Evolutionary conservation across 2,113 vertebrate species (phyloP).

Genomic region (Callaeas wilsoni): DNA sequence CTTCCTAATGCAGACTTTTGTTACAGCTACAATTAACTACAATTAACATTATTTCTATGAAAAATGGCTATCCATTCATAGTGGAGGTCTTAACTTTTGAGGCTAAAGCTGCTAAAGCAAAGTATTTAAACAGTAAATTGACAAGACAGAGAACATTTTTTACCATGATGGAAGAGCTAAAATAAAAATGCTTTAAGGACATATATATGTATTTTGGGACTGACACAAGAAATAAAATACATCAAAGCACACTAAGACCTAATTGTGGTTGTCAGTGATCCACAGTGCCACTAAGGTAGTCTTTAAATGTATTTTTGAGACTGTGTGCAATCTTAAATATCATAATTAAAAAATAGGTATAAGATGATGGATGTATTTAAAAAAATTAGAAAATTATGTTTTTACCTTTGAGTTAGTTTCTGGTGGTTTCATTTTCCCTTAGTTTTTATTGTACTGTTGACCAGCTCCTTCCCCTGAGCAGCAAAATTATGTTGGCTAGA

Average conservation of each 20-base stretch:
- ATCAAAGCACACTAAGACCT: background rate
- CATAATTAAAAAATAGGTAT: background rate
- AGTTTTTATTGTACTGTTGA: background rate
- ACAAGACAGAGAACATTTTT: background rate
- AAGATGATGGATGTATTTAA: background rate
- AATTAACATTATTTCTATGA: conserved; percentile 5
- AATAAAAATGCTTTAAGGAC: background rate
- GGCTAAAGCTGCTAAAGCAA: conserved; percentile 41
- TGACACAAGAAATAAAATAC: background rate
- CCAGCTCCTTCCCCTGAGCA: background rate
- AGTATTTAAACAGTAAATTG: conserved; percentile 47
- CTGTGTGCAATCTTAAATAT: background rate
- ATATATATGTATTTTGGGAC: background rate
- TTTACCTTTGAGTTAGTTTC: background rate
- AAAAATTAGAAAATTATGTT: background rate
- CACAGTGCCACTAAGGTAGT: background rate
- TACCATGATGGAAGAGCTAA: background rate
- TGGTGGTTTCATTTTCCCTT: background rate
- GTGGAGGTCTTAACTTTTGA: conserved; percentile 34
- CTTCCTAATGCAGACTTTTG: background rate
- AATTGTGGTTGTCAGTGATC: background rate
- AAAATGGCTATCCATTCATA: conserved; percentile 11
- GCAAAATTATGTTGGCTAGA: background rate
- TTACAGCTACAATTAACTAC: conserved; percentile 54
- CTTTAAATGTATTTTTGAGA: background rate